Conservation (phyloP, 2,888 invertebrate species). For the Microplitis deprimator region DNA sequence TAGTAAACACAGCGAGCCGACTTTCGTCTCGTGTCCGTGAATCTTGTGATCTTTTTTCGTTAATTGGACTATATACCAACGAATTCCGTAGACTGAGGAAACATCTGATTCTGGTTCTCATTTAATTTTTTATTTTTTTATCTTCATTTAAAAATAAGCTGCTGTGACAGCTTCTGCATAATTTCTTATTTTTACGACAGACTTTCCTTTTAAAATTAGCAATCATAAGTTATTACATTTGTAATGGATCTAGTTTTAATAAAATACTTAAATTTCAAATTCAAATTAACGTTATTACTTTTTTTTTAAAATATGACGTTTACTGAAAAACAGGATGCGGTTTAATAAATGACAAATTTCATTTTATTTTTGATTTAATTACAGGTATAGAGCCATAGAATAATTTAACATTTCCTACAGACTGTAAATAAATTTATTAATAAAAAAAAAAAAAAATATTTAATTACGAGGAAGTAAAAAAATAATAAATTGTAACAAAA, state of each 20-base stretch:
- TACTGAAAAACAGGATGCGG: too few relatives aligned
- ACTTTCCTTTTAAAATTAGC: neutral
- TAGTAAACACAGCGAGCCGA: constrained; percentile 12
- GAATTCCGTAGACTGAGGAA: constrained; percentile 38
- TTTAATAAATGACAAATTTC: too few relatives aligned
- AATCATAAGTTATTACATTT: neutral
- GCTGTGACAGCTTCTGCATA: constrained; percentile 1
- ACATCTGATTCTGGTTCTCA: neutral
- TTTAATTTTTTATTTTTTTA: neutral
- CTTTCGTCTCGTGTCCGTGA: constrained; percentile 34
- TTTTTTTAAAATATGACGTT: neutral
- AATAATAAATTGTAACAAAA: neutral
- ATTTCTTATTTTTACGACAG: neutral
- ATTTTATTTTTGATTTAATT: too few relatives aligned
- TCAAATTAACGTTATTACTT: neutral
- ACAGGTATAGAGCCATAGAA: too few relatives aligned
- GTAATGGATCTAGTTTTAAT: neutral
- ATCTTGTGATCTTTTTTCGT: constrained; percentile 50
- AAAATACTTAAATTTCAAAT: neutral
- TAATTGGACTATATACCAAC: constrained; percentile 51
- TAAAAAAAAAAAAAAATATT: neutral
- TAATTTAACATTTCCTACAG: too few relatives aligned
- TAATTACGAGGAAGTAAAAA: neutral
- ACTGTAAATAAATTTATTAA: neutral
- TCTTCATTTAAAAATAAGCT: neutral